These are phyloP conservation scores for Zaprionus ghesquierei DNA, from an alignment of 1,140 invertebrate species.

Conservation along the genomic window DNA sequence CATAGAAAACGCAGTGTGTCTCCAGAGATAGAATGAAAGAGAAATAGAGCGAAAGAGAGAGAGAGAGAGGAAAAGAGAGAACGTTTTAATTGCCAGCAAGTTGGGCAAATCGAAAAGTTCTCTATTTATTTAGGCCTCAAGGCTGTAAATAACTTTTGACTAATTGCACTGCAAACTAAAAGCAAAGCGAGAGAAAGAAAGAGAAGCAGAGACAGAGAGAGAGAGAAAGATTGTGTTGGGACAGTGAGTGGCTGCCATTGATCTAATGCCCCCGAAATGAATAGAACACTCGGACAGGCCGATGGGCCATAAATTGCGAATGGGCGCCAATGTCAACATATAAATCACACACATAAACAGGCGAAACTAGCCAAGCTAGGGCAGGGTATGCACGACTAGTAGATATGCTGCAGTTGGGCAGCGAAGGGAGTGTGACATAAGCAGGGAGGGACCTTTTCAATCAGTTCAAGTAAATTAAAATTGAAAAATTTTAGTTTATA, in stretches of 20 bases:
- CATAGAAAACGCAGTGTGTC: neutral
- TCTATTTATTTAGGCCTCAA: neutral
- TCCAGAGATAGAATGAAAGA: neutral
- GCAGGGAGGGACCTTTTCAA: too few relatives aligned
- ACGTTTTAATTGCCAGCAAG: neutral
- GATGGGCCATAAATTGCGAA: slow-evolving; percentile 19
- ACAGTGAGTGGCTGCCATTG: neutral
- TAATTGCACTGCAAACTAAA: slow-evolving; percentile 1
- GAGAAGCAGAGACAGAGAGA: neutral
- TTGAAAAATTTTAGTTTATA: too few relatives aligned
- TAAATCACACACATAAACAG: slow-evolving; percentile 17
- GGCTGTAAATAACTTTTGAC: slow-evolving; percentile 1
- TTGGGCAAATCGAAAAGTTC: neutral
- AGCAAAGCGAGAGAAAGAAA: neutral
- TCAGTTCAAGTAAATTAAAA: too few relatives aligned
- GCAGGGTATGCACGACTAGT: neutral
- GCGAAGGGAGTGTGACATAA: too few relatives aligned
- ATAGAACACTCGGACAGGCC: neutral
- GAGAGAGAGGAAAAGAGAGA: neutral
- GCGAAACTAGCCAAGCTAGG: neutral
- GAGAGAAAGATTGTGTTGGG: neutral
- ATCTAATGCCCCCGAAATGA: neutral
- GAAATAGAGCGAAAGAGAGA: neutral
- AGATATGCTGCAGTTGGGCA: neutral
- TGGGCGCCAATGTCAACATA: slow-evolving; percentile 24